These are phyloP conservation scores for Dendroctonus ponderosae DNA, from an alignment of 1,140 invertebrate species.

Conservation along the genomic window DNA sequence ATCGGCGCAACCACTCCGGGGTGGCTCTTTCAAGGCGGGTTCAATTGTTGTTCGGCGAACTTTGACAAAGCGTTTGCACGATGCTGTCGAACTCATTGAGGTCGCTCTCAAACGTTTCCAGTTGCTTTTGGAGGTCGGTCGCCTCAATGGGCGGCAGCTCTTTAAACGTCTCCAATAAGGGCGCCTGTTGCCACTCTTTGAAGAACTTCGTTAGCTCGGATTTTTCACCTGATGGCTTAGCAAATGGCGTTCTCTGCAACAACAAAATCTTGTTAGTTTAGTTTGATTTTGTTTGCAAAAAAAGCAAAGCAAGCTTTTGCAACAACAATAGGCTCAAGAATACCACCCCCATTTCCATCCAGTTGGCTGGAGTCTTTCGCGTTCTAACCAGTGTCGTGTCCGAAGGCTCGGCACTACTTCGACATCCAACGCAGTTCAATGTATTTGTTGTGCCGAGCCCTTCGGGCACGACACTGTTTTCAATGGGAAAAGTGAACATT, in stretches of 20 bases:
- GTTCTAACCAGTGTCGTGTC: too few relatives aligned
- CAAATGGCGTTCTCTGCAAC: constrained; percentile 63
- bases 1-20: not conserved
- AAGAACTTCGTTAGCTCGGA: constrained; percentile 75
- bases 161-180: constrained; percentile 63
- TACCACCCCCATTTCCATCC: too few relatives aligned
- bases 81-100: constrained; percentile 72
- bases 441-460: too few relatives aligned
- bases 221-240: constrained; percentile 61
- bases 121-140: constrained; percentile 67
- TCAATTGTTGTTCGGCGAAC: constrained; percentile 55
- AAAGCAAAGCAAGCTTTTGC: not conserved
- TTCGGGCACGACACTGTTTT: too few relatives aligned
- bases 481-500: too few relatives aligned
- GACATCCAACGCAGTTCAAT: too few relatives aligned
- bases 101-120: constrained; percentile 73
- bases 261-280: not conserved
- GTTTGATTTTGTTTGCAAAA: not conserved
- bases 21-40: not conserved
- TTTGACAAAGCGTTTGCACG: constrained; percentile 62
- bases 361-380: too few relatives aligned
- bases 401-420: too few relatives aligned
- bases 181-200: constrained; percentile 74
- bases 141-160: constrained; percentile 63
- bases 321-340: too few relatives aligned